Percentiles rank a stretch among this genome's conserved stretches.
phyloP scores from a whole-genome alignment of 2,797 vertebrate genomes.

The Parauchenoglanis ngamensis region DNA sequence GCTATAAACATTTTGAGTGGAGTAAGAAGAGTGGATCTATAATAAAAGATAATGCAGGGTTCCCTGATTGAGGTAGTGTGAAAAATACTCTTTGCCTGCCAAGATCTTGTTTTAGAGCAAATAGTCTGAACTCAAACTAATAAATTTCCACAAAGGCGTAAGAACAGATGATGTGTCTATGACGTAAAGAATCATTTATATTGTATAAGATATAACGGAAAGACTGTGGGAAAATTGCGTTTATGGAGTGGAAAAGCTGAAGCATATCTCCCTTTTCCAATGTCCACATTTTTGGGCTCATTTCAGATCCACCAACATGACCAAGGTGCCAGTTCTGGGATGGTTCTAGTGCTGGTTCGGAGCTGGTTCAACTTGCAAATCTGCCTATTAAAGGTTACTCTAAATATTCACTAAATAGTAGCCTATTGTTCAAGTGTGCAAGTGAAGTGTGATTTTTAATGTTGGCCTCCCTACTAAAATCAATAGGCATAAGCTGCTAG shows the following conservation, averaged over 20 bases:
- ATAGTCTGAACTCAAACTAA: not conserved
- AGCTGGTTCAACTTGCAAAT: too few species aligned
- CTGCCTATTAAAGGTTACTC: not conserved
- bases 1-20: not conserved
- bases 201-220: not conserved
- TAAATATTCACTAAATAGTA: not conserved
- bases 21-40: not conserved
- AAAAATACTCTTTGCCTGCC: not conserved
- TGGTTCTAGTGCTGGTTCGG: too few species aligned
- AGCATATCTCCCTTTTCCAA: not conserved
- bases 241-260: not conserved
- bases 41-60: not conserved
- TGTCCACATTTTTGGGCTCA: not conserved
- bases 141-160: not conserved
- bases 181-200: not conserved
- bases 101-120: not conserved
- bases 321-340: too few species aligned
- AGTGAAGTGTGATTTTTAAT: not conserved
- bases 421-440: not conserved
- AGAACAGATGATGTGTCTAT: not conserved
- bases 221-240: not conserved
- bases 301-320: not conserved
- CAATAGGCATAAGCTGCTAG: not conserved
- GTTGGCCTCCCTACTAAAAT: not conserved
- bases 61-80: not conserved